A percentile compares a stretch with the other conserved stretches of the same genome.
These are phyloP conservation scores for Drosophila lacteicornis DNA, from an alignment of 1,140 invertebrate species.

Conservation along the genomic window DNA sequence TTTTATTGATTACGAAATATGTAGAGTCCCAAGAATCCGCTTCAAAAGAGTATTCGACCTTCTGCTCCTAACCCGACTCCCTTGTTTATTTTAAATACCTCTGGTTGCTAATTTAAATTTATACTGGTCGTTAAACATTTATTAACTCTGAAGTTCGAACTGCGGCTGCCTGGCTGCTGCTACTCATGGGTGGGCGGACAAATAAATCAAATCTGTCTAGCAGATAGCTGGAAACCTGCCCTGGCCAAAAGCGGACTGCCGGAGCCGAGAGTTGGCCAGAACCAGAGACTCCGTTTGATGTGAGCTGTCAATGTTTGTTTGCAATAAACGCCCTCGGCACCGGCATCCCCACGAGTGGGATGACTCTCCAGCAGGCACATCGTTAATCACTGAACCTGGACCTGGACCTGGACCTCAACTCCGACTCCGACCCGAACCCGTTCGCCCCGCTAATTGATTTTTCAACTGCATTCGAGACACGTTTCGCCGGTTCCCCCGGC, in stretches of 20 bases:
- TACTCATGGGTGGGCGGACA: constrained; percentile 64
- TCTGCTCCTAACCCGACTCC: not conserved
- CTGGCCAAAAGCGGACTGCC: constrained; percentile 4
- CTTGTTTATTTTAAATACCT: constrained; percentile 29
- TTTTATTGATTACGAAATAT: not conserved
- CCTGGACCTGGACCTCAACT: not conserved
- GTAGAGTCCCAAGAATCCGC: not conserved
- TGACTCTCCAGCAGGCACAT: constrained; percentile 39
- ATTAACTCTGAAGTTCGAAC: constrained; percentile 48
- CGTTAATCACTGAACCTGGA: constrained; percentile 64
- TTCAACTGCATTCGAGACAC: constrained; percentile 51
- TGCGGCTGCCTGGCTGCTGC: constrained; percentile 34
- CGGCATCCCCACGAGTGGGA: constrained; percentile 10
- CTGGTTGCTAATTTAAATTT: constrained; percentile 61
- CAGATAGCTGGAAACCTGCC: constrained; percentile 63
- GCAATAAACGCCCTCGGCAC: constrained; percentile 29
- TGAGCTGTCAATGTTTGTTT: constrained; percentile 68
- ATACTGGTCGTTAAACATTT: constrained; percentile 52
- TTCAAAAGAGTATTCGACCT: constrained; percentile 9
- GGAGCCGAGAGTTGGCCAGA: constrained; percentile 16
- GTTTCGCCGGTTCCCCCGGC: constrained; percentile 34
- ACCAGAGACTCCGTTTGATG: constrained; percentile 48
- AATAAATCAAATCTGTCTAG: constrained; percentile 76
- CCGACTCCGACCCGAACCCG: constrained; percentile 28
- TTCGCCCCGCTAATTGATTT: constrained; percentile 69